A percentile compares a stretch with the other conserved stretches of the same genome.
phyloP scores from a whole-genome alignment of 37 sponge, comb jelly and placozoan species.

The Aplysina aerophoba region DNA sequence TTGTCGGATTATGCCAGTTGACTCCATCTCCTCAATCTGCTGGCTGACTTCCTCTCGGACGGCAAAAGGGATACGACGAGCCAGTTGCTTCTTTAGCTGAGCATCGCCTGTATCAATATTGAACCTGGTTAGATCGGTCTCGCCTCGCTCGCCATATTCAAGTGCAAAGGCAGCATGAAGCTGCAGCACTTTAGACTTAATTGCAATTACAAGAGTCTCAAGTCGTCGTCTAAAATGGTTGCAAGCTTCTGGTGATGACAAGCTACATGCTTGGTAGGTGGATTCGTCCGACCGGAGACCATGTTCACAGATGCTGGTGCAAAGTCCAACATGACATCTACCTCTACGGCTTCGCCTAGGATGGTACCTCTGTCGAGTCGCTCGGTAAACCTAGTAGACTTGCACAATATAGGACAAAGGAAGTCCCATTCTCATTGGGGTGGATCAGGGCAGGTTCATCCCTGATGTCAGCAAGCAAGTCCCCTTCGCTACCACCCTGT shows the following conservation, averaged over 20 bases:
- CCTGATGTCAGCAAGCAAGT: neutral
- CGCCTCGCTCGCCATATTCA: constrained; percentile 12
- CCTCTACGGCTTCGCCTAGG: constrained; percentile 8
- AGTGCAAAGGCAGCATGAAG: neutral
- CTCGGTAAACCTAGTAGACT: neutral
- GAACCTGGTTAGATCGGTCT: neutral
- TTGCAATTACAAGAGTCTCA: neutral
- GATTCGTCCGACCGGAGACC: neutral
- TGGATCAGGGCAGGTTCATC: constrained; percentile 11
- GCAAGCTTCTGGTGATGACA: neutral
- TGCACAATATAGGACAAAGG: constrained; percentile 3
- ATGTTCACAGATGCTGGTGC: neutral
- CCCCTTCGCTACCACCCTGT: neutral
- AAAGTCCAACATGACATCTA: neutral
- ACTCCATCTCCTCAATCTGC: neutral
- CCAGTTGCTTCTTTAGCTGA: constrained; percentile 17
- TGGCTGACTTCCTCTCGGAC: neutral
- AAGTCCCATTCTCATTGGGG: neutral
- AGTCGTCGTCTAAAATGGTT: neutral
- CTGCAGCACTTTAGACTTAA: neutral
- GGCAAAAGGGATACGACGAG: constrained; percentile 25
- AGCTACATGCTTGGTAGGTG: neutral
- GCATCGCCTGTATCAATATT: constrained; percentile 21
- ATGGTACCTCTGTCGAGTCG: neutral
- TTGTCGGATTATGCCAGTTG: neutral